Percentiles rank a stretch among this genome's conserved stretches.
phyloP scores from a whole-genome alignment of 2,113 vertebrate genomes.

The Macrotis lagotis region DNA sequence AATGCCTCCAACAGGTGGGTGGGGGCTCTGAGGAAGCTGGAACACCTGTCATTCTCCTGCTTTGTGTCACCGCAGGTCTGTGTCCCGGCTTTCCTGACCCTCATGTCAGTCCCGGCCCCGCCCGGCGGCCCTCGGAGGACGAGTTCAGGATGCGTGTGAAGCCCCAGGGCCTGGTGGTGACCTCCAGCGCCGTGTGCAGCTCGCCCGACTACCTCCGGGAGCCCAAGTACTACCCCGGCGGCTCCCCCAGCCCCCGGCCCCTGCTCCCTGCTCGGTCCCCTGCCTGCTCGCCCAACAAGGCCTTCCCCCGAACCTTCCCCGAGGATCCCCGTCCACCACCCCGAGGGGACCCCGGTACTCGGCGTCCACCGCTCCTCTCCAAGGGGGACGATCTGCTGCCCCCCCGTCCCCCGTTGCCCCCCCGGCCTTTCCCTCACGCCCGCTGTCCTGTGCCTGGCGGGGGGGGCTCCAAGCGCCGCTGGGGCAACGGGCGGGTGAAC shows the following conservation, averaged over 20 bases:
- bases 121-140: slow-evolving; percentile 86
- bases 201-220: slow-evolving; percentile 87
- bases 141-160: slow-evolving; percentile 88
- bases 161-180: slow-evolving; percentile 86
- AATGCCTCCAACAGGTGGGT: not conserved
- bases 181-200: slow-evolving; percentile 84
- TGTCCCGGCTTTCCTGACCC: slow-evolving; percentile 84
- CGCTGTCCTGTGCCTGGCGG: slow-evolving; percentile 81
- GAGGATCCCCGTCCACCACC: slow-evolving; percentile 85
- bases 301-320: slow-evolving; percentile 84
- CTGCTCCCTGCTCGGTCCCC: slow-evolving; percentile 77
- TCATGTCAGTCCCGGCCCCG: slow-evolving; percentile 86
- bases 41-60: slow-evolving; percentile 38
- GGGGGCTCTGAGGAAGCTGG: not conserved
- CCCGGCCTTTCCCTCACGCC: slow-evolving; percentile 79
- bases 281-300: slow-evolving; percentile 83
- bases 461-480: slow-evolving; percentile 82
- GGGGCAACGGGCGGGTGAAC: slow-evolving; percentile 87
- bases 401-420: slow-evolving; percentile 74
- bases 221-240: slow-evolving; percentile 85
- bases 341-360: slow-evolving; percentile 84
- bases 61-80: slow-evolving; percentile 76
- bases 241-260: slow-evolving; percentile 80
- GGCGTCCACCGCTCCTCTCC: slow-evolving; percentile 80
- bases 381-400: slow-evolving; percentile 81